Base-by-base conservation (phyloP, 92 coral and sea anemone genomes). In the Palythoa heliodiscus region DNA sequence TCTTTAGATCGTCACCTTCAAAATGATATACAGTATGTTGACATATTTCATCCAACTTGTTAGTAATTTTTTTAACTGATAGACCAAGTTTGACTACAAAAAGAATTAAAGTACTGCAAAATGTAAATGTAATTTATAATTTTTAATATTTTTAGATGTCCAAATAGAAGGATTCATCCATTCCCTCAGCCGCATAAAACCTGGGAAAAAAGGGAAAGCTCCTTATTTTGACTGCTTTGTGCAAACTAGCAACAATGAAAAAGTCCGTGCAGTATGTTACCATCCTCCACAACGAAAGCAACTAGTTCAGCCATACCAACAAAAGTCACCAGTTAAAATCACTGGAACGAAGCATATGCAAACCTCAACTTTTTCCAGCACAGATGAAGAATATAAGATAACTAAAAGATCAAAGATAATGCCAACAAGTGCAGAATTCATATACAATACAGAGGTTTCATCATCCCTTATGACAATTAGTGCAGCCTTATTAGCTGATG, bases 401-500 rank as follows among this genome's bases (percentile, higher is more conserved):
- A 63, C 83, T 20, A 88, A 84, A 43, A 76, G 71, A 70, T 64
- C 88, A 75, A 88, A 84, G 72, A 84, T 88, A 11, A 38, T 47
- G 73, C 91, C 91, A 53, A 40, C 91, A 75, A 60, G 84, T 73
- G 71, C 91, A 16, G 83, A 83, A 67, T 88, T 76, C 61, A 38
- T 11, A 61, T 78, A 78, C 86, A 86, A 86, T 70, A 53, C 84
- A 39, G 63, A 84, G 77, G 54, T 88, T 77, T 22, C 70, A 67
- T 70, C 82, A 60, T 83, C 72, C 55, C 84, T 86, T 39, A 25
- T 86, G 58, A 86, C 89, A 73, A 69, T 89, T 29, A 53, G 43
- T 37, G 75, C 87, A 86, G 87, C 87, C 73, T 83, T 85, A 52
- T 71, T 71, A 76, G 87, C 89, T 57, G 92, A 89, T 73, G 71